phyloP scores from a whole-genome alignment of 2,888 invertebrate species.

The Philereme vetulata region DNA sequence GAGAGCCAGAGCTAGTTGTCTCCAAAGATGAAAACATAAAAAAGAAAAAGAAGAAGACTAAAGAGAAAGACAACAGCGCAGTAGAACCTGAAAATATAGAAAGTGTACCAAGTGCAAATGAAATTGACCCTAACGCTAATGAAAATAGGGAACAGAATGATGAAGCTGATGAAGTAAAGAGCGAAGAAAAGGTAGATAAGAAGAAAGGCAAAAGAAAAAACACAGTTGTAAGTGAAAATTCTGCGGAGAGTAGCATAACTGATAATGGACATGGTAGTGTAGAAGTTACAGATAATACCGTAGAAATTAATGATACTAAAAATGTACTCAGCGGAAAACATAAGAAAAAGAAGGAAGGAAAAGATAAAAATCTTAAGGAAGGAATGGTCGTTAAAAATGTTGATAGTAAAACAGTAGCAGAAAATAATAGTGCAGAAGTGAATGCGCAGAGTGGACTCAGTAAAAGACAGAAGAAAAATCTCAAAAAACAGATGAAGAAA shows the following conservation, averaged over 20 bases:
- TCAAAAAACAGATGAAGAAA: conserved; percentile 41
- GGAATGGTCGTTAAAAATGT: conserved; percentile 4
- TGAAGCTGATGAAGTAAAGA: conserved; percentile 2
- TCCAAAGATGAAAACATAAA: conserved; percentile 64
- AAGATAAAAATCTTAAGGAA: conserved; percentile 8
- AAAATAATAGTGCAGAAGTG: background rate
- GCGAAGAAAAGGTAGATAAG: conserved; percentile 28
- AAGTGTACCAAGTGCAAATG: conserved; percentile 27
- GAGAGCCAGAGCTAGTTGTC: conserved; percentile 67
- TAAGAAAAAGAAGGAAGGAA: background rate
- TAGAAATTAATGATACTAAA: conserved; percentile 16
- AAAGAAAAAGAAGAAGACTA: conserved; percentile 55
- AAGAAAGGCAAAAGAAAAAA: conserved; percentile 35
- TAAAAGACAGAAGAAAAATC: conserved; percentile 51
- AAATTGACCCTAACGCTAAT: conserved; percentile 27
- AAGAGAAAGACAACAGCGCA: conserved; percentile 10
- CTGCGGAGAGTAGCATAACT: conserved; percentile 7
- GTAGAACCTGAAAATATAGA: too few relatives aligned
- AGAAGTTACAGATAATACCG: conserved; percentile 13
- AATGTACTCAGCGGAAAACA: background rate
- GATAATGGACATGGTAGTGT: conserved; percentile 4
- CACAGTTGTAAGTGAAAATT: conserved; percentile 12
- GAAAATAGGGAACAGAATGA: conserved; percentile 19
- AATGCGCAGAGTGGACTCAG: conserved; percentile 15
- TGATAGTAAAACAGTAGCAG: background rate